Evolutionary conservation across 2,888 invertebrate species (phyloP), one percentile per base, ranked within the genome.

Genomic region (Drosophila limbata): DNA sequence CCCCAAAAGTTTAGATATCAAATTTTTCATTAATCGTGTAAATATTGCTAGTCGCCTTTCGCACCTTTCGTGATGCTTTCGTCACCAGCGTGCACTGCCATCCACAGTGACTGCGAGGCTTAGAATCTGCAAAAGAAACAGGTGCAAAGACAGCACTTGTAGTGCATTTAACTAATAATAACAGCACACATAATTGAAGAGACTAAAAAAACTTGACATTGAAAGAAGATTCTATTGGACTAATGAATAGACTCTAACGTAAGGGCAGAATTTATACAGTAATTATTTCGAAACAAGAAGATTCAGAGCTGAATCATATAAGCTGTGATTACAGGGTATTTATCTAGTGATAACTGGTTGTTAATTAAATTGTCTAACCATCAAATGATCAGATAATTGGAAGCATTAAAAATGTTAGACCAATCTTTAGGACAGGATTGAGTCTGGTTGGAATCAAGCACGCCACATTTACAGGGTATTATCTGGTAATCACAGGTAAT

Each of bases 401-500:
- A 37, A 17, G 35, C 21, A 44, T 10, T n/a, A 21, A 11, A 33
- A 21, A 44, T 2, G 33, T 10, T 17, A 40, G 40, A 17, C 11
- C 8, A 2, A 31, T 10, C n/a, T 55, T 15, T 1, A 1, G 40
- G 17, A 28, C 33, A 25, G n/a, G 6, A 4, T 40, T 3, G 28
- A 40, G n/a, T 3, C 4, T 3, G 35, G 1, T 50, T 8, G 35
- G 10, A n/a, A 8, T 13, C 13, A 21, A 4, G 13, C 44, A 21
- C 6, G 5, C 2, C 9, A 4, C 9, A 0, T 35, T 39, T 51
- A 15, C 39, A 79, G 74, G 69, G 69, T 69, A 74, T 73, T 21
- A 21, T 5, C 6, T 5, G 13, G 2, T 44, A 25, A 19, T 19
- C 3, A 19, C 5, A 42, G 10, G 3, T 11, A 42, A 19, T 19